A percentile compares a stretch with the other conserved stretches of the same genome.
phyloP scores from a whole-genome alignment of 2,113 vertebrate genomes.

The Oryctolagus cuniculus region mOryCun1.1 NC_091438.1:135421501-135422000 shows the following conservation, averaged over 20 bases:
- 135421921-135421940: neutral
- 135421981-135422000: neutral
- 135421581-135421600: neutral
- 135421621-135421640: no score
- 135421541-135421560: neutral
- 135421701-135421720: neutral
- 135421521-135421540: accelerated
- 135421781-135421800: neutral
- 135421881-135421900: neutral
- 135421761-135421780: neutral
- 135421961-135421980: accelerated
- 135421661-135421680: neutral
- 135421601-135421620: neutral
- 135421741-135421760: neutral
- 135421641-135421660: neutral
- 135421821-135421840: neutral
- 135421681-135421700: neutral
- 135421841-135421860: neutral
- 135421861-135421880: neutral
- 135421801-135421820: neutral
- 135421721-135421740: neutral
- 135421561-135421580: neutral
- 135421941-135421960: neutral
- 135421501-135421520: accelerated
- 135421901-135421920: neutral